Percentiles rank a stretch among this genome's conserved stretches.
Evolutionary conservation across 2,888 invertebrate genomes (phyloP).

Genomic region (Caenorhabditis sp.): DNA sequence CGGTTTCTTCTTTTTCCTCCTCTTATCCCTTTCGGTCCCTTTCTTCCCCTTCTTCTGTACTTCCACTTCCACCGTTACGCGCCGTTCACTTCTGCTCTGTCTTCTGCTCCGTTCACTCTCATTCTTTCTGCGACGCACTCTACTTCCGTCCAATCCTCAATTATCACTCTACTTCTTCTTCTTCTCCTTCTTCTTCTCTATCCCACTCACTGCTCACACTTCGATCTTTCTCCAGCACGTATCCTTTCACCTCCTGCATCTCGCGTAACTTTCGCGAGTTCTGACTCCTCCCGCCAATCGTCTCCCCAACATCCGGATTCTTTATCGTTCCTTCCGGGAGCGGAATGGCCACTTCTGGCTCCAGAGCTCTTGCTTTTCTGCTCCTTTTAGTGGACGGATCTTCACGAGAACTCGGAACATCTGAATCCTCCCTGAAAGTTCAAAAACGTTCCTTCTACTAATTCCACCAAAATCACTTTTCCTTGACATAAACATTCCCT

Average conservation of each 20-base stretch:
- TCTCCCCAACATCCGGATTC: conserved; percentile 21
- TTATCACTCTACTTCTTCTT: conserved; percentile 4
- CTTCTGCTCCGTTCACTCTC: background rate
- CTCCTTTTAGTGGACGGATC: background rate
- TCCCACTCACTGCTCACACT: conserved; percentile 10
- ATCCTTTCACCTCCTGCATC: conserved; percentile 18
- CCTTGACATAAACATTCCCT: background rate
- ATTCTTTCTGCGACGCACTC: no score
- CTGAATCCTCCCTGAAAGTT: background rate
- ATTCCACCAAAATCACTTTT: background rate
- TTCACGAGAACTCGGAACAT: background rate
- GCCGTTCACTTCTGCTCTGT: background rate
- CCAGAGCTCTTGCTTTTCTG: conserved; percentile 16
- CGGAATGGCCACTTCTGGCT: conserved; percentile 23
- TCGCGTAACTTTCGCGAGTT: conserved; percentile 1
- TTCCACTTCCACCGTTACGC: background rate
- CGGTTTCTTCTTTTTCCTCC: conserved; percentile 7
- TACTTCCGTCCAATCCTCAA: no score
- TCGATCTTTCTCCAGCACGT: conserved; percentile 11
- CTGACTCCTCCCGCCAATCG: background rate
- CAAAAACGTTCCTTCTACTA: background rate
- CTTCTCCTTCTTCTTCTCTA: background rate
- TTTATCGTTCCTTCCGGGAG: conserved; percentile 13
- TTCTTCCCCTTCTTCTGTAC: background rate
- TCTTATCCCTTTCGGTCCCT: background rate